These are phyloP conservation scores for Leucosticte australis DNA, from an alignment of 2,113 vertebrate species.

Conservation along the genomic window DNA sequence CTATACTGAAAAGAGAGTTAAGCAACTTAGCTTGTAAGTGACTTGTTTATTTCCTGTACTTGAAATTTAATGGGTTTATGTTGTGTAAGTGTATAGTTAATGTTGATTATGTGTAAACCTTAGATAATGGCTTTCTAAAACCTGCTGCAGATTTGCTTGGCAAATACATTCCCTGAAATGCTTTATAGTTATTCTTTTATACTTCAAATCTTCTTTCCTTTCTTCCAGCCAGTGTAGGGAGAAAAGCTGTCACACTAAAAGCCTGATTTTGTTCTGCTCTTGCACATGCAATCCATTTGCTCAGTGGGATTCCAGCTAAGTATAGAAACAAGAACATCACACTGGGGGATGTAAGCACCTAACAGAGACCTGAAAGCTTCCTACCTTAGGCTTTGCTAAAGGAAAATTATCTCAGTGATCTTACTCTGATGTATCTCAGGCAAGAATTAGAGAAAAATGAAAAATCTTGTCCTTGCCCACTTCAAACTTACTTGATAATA, in stretches of 20 bases:
- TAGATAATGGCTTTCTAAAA: background rate
- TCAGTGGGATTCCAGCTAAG: slow-evolving; percentile 46
- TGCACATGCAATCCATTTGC: slow-evolving; percentile 46
- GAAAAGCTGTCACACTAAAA: slow-evolving; percentile 4
- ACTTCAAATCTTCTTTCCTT: background rate
- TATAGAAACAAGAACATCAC: slow-evolving; percentile 65
- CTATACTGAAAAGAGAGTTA: background rate
- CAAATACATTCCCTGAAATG: background rate
- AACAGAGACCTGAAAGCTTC: slow-evolving; percentile 40
- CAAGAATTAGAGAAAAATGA: background rate
- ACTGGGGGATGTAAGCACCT: slow-evolving; percentile 15
- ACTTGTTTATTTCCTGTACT: background rate
- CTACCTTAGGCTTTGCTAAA: slow-evolving; percentile 4
- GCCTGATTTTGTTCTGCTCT: slow-evolving; percentile 28
- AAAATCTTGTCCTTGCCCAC: background rate
- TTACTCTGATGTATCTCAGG: background rate
- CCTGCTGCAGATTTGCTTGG: background rate
- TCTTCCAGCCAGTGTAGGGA: background rate
- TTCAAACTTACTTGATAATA: background rate
- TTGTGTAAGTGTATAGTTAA: background rate
- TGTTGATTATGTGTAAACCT: background rate
- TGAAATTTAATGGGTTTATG: background rate
- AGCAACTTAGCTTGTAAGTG: background rate
- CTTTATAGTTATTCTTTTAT: background rate
- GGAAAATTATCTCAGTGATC: background rate